Conservation (phyloP, 2,888 invertebrate species). For the Aelia acuminata region DNA sequence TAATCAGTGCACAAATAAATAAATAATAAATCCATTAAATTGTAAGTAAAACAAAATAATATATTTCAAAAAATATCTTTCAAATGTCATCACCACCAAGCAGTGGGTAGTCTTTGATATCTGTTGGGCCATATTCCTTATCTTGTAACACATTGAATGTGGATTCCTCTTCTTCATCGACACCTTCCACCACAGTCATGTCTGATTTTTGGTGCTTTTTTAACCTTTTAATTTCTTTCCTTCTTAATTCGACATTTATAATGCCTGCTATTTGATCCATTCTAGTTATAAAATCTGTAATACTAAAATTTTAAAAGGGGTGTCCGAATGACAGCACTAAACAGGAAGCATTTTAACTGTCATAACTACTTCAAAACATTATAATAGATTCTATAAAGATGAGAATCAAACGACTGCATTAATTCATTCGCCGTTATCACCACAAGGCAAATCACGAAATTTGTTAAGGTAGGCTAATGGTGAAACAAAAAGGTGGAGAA, state of each 20-base stretch:
- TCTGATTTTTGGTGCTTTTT: constrained; percentile 24
- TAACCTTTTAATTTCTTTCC: constrained; percentile 50
- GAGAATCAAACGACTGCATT: neutral
- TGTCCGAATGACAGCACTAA: neutral
- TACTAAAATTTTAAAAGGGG: neutral
- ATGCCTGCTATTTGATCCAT: constrained; percentile 35
- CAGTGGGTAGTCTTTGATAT: neutral
- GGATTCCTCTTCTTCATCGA: constrained; percentile 3
- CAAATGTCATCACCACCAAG: constrained; percentile 2
- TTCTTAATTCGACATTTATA: constrained; percentile 48
- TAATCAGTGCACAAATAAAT: neutral
- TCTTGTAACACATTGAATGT: neutral
- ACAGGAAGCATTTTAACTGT: constrained; percentile 40
- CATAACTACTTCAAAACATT: neutral
- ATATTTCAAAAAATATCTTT: neutral
- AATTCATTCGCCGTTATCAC: constrained; percentile 25
- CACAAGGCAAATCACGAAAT: constrained; percentile 50
- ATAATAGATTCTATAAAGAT: neutral
- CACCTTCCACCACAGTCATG: neutral
- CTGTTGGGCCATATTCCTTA: neutral
- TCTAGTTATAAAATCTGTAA: constrained; percentile 35
- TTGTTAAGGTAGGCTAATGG: constrained; percentile 22
- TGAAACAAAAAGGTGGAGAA: constrained; percentile 53
- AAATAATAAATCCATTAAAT: neutral
- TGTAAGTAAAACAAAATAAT: neutral